phyloP scores from a whole-genome alignment of 2,888 invertebrate genomes.

The Cosmorhoe ocellata region DNA sequence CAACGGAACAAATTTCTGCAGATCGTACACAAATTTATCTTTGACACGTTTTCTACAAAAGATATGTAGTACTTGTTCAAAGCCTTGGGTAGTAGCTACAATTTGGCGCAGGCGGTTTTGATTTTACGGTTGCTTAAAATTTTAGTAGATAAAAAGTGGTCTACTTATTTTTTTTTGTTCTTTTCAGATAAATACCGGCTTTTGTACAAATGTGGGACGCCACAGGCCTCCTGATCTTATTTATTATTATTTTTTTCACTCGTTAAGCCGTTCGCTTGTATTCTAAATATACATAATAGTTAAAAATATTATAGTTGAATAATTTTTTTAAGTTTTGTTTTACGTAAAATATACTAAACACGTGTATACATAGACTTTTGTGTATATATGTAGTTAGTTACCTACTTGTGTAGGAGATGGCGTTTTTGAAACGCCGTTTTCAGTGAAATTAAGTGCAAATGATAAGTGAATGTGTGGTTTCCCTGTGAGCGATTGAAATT shows the following conservation, averaged over 20 bases:
- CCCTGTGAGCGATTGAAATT: slow-evolving; percentile 25
- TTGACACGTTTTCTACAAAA: too few species aligned
- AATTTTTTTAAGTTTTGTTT: slow-evolving; percentile 66
- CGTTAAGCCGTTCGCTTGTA: slow-evolving; percentile 74
- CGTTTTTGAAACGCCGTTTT: slow-evolving; percentile 45
- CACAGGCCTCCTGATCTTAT: slow-evolving; percentile 65
- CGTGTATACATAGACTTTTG: slow-evolving; percentile 37
- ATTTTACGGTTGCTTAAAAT: too few species aligned
- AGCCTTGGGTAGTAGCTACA: too few species aligned
- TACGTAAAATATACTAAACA: slow-evolving; percentile 43
- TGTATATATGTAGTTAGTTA: slow-evolving; percentile 46
- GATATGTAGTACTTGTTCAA: too few species aligned
- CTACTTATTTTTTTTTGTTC: slow-evolving; percentile 23
- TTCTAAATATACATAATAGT: slow-evolving; percentile 71
- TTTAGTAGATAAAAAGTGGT: too few species aligned
- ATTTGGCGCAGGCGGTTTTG: not conserved
- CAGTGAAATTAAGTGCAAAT: slow-evolving; percentile 29
- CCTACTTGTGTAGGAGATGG: slow-evolving; percentile 56
- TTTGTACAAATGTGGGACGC: slow-evolving; percentile 74
- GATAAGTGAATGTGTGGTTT: slow-evolving; percentile 21
- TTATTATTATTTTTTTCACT: slow-evolving; percentile 74
- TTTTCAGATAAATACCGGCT: slow-evolving; percentile 64
- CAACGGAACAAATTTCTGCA: too few species aligned
- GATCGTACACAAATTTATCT: too few species aligned
- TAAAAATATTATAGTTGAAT: slow-evolving; percentile 67